Conservation (phyloP, 64 coral and sea anemone genomes). For the Porites lutea region DNA sequence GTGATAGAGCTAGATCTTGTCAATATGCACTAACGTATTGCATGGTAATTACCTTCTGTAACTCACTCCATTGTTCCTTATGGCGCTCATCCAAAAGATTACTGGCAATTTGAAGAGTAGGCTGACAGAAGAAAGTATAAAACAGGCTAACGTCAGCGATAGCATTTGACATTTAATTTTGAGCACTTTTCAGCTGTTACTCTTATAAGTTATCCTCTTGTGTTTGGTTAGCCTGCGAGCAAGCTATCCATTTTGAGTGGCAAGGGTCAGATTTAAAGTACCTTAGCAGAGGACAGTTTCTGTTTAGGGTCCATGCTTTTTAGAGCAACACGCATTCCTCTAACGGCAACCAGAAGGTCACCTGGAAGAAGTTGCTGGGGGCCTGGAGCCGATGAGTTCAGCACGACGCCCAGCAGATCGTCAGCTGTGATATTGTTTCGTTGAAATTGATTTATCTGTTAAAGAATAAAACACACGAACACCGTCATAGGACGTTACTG, state of each 20-base stretch:
- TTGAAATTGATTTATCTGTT: conserved; percentile 24
- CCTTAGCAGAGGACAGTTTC: conserved; percentile 9
- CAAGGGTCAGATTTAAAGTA: background rate
- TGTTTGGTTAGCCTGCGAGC: no score
- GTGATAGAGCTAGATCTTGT: no score
- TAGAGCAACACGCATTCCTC: background rate
- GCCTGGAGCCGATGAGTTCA: conserved; percentile 18
- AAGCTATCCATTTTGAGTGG: no score
- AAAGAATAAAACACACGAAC: background rate
- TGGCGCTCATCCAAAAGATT: conserved; percentile 58
- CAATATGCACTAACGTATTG: background rate
- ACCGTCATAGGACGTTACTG: no score
- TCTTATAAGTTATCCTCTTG: no score
- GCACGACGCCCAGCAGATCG: background rate
- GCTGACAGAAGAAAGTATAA: background rate
- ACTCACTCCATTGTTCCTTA: conserved; percentile 44
- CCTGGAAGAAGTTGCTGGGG: background rate
- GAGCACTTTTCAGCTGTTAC: no score
- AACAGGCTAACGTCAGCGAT: no score
- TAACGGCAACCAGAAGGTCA: background rate
- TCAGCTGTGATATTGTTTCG: background rate
- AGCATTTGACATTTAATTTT: no score
- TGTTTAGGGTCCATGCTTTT: conserved; percentile 10
- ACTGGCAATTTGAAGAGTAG: conserved; percentile 24
- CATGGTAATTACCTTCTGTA: conserved; percentile 41